These are phyloP conservation scores for Moxostoma hubbsi DNA, from an alignment of 2,797 vertebrate genomes.

Conservation along the genomic window DNA sequence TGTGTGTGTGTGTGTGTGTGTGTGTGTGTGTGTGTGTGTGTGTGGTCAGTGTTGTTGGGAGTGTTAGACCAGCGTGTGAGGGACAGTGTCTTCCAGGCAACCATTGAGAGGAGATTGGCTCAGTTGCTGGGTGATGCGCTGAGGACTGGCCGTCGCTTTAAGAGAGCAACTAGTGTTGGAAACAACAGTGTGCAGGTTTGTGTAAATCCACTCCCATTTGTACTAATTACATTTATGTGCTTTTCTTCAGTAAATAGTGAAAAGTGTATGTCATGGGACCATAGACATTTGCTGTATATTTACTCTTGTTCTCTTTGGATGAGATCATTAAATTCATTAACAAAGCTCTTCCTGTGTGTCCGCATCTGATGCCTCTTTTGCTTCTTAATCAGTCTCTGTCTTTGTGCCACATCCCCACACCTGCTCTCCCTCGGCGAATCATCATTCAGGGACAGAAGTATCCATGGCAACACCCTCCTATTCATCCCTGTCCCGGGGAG, in stretches of 20 bases:
- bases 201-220: neutral
- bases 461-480: constrained; percentile 78
- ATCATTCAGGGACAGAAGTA: constrained; percentile 61
- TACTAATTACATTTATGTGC: neutral
- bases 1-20: constrained; percentile 34
- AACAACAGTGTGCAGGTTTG: constrained; percentile 89
- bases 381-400: constrained; percentile 77
- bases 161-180: constrained; percentile 86
- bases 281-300: neutral
- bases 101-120: constrained; percentile 91
- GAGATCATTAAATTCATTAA: constrained; percentile 41
- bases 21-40: constrained; percentile 12
- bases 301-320: constrained; percentile 6
- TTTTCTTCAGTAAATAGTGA: neutral
- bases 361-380: constrained; percentile 66
- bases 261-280: constrained; percentile 4
- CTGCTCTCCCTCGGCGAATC: constrained; percentile 70
- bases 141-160: constrained; percentile 79
- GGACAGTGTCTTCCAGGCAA: constrained; percentile 88
- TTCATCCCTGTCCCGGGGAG: constrained; percentile 66
- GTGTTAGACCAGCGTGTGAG: constrained; percentile 85
- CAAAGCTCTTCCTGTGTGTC: constrained; percentile 47
- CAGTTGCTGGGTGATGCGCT: constrained; percentile 87
- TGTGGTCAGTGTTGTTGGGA: constrained; percentile 86
- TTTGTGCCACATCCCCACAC: constrained; percentile 74